These are phyloP conservation scores for Drosophila bunnanda DNA, from an alignment of 2,888 invertebrate genomes.

Conservation along the genomic window DNA sequence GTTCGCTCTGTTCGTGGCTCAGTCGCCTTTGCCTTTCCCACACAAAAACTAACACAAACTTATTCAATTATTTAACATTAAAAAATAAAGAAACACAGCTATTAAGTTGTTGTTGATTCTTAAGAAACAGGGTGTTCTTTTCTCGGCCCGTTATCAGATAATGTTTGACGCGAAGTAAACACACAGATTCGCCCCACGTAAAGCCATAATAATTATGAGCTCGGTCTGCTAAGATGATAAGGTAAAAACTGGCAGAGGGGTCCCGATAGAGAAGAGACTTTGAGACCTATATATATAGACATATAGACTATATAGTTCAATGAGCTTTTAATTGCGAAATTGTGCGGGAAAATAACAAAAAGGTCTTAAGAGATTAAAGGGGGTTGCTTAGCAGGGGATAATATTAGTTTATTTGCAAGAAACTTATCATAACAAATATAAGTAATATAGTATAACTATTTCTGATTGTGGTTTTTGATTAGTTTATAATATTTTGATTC, in stretches of 20 bases:
- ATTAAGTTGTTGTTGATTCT: slow-evolving; percentile 1
- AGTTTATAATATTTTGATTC: too few relatives aligned
- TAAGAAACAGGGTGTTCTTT: slow-evolving; percentile 29
- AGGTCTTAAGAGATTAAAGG: not conserved
- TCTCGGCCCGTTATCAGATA: slow-evolving; percentile 8
- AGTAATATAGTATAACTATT: too few relatives aligned
- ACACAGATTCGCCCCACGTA: slow-evolving; percentile 17
- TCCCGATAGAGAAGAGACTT: slow-evolving; percentile 34
- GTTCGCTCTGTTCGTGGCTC: not conserved
- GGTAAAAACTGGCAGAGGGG: slow-evolving; percentile 8
- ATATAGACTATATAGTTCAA: not conserved
- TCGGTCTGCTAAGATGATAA: slow-evolving; percentile 29
- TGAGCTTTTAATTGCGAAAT: slow-evolving; percentile 1
- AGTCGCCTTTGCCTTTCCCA: slow-evolving; percentile 1
- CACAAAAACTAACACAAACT: not conserved
- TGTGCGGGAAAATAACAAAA: too few relatives aligned
- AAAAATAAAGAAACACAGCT: not conserved
- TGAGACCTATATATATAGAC: slow-evolving; percentile 1
- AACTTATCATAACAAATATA: too few relatives aligned
- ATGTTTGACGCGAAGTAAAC: slow-evolving; percentile 16
- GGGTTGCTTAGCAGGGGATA: not conserved
- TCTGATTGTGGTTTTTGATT: too few relatives aligned
- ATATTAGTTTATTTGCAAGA: not conserved
- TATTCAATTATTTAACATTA: not conserved
- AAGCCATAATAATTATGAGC: slow-evolving; percentile 33